A percentile compares a stretch with the other conserved stretches of the same genome.
Evolutionary conservation across 1,140 invertebrate genomes (phyloP).

Genomic region (Drosophila santomea): DNA sequence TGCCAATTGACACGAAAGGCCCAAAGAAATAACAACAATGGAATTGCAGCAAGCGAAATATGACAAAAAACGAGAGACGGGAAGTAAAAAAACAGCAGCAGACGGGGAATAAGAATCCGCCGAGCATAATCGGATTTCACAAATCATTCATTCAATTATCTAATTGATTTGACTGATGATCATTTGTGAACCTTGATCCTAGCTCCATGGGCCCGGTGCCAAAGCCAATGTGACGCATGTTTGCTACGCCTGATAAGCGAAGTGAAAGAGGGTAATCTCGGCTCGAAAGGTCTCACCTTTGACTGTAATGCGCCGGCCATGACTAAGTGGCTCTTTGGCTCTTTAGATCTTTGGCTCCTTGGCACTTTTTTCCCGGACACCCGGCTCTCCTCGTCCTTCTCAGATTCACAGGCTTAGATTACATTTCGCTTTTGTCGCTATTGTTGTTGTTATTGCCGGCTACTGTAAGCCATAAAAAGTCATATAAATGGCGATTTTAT

Average conservation of each 20-base stretch:
- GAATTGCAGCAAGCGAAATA: slow-evolving; percentile 13
- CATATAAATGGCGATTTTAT: slow-evolving; percentile 56
- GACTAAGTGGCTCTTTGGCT: slow-evolving; percentile 61
- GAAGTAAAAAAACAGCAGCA: slow-evolving; percentile 8
- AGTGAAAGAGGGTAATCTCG: slow-evolving; percentile 47
- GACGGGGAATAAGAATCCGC: slow-evolving; percentile 23
- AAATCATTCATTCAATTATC: slow-evolving; percentile 83
- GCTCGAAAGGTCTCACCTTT: slow-evolving; percentile 53
- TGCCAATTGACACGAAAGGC: slow-evolving; percentile 34
- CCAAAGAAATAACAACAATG: slow-evolving; percentile 11
- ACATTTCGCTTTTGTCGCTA: slow-evolving; percentile 15
- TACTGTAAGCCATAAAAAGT: slow-evolving; percentile 54
- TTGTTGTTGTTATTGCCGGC: slow-evolving; percentile 18
- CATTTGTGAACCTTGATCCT: slow-evolving; percentile 75
- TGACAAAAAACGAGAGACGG: slow-evolving; percentile 14
- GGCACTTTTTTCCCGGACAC: slow-evolving; percentile 25
- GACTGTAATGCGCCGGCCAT: slow-evolving; percentile 58
- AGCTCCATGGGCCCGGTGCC: slow-evolving; percentile 32
- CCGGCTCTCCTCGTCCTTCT: slow-evolving; percentile 6
- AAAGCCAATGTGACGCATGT: slow-evolving; percentile 75
- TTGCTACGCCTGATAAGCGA: slow-evolving; percentile 73
- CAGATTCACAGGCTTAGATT: slow-evolving; percentile 55
- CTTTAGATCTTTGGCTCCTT: slow-evolving; percentile 26
- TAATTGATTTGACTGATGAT: slow-evolving; percentile 82
- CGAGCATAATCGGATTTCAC: slow-evolving; percentile 76